Percentiles rank a stretch among this genome's conserved stretches.
These are phyloP conservation scores for Semotilus atromaculatus DNA, from an alignment of 2,797 vertebrate species.

Conservation along the genomic window DNA sequence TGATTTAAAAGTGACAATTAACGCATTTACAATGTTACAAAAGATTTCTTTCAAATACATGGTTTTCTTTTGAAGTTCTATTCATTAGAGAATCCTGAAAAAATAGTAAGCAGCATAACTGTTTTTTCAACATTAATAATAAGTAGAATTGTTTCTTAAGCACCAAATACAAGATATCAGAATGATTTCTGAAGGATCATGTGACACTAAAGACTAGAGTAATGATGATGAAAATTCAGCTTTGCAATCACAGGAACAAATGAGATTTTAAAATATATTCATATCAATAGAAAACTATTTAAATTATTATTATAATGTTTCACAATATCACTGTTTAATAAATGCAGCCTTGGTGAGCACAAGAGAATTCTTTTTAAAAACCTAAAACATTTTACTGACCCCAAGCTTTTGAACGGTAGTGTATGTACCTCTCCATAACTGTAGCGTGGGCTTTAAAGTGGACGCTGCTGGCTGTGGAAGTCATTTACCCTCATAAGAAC, in stretches of 20 bases:
- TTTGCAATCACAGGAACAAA: background rate
- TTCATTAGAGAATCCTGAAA: background rate
- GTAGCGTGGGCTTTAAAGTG: conserved; percentile 55
- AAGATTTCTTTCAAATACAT: background rate
- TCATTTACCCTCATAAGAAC: conserved; percentile 57
- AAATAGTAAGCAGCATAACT: too few relatives aligned
- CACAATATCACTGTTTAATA: background rate
- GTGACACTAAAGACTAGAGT: background rate
- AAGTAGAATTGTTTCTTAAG: background rate
- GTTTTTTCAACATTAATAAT: background rate
- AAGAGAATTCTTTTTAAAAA: background rate
- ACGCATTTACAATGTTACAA: background rate
- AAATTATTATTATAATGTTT: background rate
- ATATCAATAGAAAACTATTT: background rate
- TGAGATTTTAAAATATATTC: background rate
- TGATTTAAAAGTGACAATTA: background rate
- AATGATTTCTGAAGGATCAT: background rate
- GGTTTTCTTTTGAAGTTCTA: background rate
- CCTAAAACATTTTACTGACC: conserved; percentile 5
- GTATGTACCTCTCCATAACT: conserved; percentile 25
- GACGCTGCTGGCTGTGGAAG: conserved; percentile 63
- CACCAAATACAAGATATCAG: background rate
- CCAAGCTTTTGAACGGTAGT: background rate
- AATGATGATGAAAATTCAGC: background rate
- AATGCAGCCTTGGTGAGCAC: background rate